Evolutionary conservation across 2,888 invertebrate species (phyloP).

Genomic region (Pseudococcus jackbeardsleyi): DNA sequence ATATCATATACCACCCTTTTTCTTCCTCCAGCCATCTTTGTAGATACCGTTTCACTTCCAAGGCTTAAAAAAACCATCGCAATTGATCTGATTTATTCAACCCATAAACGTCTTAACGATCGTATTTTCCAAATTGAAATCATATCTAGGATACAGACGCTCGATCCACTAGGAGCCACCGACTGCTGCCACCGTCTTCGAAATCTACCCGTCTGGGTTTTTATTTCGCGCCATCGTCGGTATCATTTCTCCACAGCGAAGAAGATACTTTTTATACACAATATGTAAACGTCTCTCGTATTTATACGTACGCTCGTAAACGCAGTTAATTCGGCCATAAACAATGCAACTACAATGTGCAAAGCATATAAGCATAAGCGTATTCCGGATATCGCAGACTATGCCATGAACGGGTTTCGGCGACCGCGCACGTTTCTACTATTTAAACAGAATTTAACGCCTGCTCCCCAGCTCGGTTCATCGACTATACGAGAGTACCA

Average conservation of each 20-base stretch:
- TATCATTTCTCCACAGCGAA: too few species aligned
- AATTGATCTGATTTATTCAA: constrained; percentile 41
- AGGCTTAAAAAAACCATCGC: not conserved
- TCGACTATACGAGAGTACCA: too few species aligned
- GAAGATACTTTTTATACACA: too few species aligned
- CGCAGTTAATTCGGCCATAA: constrained; percentile 46
- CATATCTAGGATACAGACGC: not conserved
- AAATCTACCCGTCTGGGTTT: too few species aligned
- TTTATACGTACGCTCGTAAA: constrained; percentile 26
- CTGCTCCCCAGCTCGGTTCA: not conserved
- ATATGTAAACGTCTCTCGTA: not conserved
- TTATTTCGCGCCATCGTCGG: too few species aligned
- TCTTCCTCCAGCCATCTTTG: not conserved
- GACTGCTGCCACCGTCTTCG: too few species aligned
- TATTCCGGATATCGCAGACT: not conserved
- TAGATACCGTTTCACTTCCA: not conserved
- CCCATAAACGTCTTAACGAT: constrained; percentile 20
- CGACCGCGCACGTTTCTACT: constrained; percentile 14
- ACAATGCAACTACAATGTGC: constrained; percentile 55
- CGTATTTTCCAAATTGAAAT: constrained; percentile 37
- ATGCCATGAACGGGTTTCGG: constrained; percentile 30
- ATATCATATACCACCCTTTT: not conserved
- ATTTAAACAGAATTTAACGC: constrained; percentile 37
- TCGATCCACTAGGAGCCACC: not conserved
- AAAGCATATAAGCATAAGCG: not conserved